Evolutionary conservation across 92 coral and sea anemone species (phyloP).

Genomic region (Palythoa grandis): DNA sequence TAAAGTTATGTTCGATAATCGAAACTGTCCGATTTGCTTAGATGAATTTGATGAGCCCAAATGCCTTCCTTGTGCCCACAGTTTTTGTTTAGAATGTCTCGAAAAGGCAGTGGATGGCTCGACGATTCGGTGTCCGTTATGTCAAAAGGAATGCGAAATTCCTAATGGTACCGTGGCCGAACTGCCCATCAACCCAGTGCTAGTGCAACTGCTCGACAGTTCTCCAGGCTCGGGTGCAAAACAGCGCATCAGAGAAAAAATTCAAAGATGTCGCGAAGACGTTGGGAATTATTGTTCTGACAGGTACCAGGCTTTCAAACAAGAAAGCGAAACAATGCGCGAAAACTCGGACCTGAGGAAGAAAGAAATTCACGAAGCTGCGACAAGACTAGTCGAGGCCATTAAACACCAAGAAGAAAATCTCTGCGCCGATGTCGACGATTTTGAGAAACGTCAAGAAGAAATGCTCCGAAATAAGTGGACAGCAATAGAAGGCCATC

Average conservation of each 20-base stretch:
- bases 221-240: constrained; percentile 29
- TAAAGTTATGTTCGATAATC: constrained; percentile 32
- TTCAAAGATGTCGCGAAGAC: constrained; percentile 26
- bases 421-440: constrained; percentile 44
- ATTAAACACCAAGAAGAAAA: constrained; percentile 38
- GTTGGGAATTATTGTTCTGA: constrained; percentile 26
- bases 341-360: constrained; percentile 29
- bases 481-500: constrained; percentile 26
- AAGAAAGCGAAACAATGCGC: constrained; percentile 39
- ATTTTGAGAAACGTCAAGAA: constrained; percentile 39
- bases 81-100: constrained; percentile 45
- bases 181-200: constrained; percentile 30
- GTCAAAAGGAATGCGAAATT: constrained; percentile 31
- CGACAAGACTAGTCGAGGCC: constrained; percentile 26
- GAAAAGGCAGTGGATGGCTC: constrained; percentile 22
- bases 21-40: constrained; percentile 37
- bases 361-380: constrained; percentile 41
- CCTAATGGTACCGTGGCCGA: constrained; percentile 27
- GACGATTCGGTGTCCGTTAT: constrained; percentile 38
- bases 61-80: constrained; percentile 44
- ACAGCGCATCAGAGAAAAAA: constrained; percentile 24
- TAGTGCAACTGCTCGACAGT: constrained; percentile 35
- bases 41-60: constrained; percentile 43
- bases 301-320: constrained; percentile 49
- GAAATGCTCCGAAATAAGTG: constrained; percentile 38